Conservation (phyloP, 2,113 vertebrate genomes). For the Lates calcarifer region DNA sequence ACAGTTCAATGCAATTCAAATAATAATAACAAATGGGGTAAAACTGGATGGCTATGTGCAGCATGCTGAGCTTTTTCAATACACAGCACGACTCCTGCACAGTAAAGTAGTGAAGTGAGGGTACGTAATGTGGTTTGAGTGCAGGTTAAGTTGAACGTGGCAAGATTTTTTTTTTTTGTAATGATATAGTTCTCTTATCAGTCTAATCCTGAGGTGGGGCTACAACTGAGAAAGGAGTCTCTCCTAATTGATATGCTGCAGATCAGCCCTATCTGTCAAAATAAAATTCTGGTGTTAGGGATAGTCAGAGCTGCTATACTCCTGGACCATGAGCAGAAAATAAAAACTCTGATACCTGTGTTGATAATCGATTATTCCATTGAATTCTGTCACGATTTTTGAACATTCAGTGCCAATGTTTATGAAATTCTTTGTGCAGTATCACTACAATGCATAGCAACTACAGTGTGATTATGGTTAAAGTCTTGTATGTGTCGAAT, state of each 20-base stretch:
- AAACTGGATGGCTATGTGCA: conserved; percentile 65
- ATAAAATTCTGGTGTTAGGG: conserved; percentile 8
- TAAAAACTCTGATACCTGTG: too few species aligned
- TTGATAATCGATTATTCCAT: background rate
- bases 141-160: conserved; percentile 50
- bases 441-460: background rate
- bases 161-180: conserved; percentile 32
- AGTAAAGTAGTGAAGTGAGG: conserved; percentile 52
- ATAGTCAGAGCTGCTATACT: background rate
- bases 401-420: background rate
- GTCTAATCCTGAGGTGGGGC: conserved; percentile 38
- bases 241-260: conserved; percentile 42
- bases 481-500: background rate
- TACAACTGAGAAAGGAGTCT: conserved; percentile 17
- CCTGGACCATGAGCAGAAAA: background rate
- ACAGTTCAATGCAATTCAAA: conserved; percentile 80
- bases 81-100: conserved; percentile 50
- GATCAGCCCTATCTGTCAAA: conserved; percentile 20
- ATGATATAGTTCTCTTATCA: conserved; percentile 53
- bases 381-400: background rate
- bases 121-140: conserved; percentile 44
- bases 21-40: conserved; percentile 77
- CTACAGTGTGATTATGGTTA: background rate
- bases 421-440: background rate
- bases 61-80: conserved; percentile 72